Base-by-base conservation (phyloP, 2,797 vertebrate genomes). In the Sebastes umbrosus region DNA sequence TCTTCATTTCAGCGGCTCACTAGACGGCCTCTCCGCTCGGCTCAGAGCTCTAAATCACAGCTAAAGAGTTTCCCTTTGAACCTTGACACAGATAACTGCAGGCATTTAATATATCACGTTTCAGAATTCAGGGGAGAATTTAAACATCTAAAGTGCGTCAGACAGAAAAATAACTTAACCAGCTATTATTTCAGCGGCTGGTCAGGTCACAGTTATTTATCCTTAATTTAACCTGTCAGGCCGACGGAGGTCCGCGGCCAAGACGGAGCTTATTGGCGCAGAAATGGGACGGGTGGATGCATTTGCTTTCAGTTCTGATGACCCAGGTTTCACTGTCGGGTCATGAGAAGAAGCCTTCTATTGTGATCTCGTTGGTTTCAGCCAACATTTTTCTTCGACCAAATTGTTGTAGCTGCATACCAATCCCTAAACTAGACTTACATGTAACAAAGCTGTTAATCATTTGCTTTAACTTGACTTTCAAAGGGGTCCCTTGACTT, bases 51-150 rank as follows among this genome's bases (percentile, higher is more conserved):
- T 85, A 80, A 82, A 89, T 89, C 85, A 83, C 73, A 24, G 32
- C n/a, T 84, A 67, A 85, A 59, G 72, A 80, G 55, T 73, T 83
- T 85, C 71, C 34, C 75, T 86, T 31, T 87, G 83, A 91, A 86
- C 84, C 60, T 16, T 39, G 65, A 69, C 82, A 66, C 36, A 58
- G 69, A 88, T 29, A 76, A 77, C 69, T 80, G 87, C 75, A 10
- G 60, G 0, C 50, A 18, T 80, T 85, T 80, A 52, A 67, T 46
- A 57, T 32, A 68, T 90, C 83, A 58, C 0, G 32, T 85, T 87
- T 70, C 83, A 74, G 74, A 29, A 18, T 59, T 70, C 8, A 2
- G 50, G 12, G 22, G 32, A 66, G 25, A 54, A 7, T 36, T 76
- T 22, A 50, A 69, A 75, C 36, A 67, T 43, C 13, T 1, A 66